phyloP scores from a whole-genome alignment of 2,797 vertebrate species.

The Parauchenoglanis punctatus region DNA sequence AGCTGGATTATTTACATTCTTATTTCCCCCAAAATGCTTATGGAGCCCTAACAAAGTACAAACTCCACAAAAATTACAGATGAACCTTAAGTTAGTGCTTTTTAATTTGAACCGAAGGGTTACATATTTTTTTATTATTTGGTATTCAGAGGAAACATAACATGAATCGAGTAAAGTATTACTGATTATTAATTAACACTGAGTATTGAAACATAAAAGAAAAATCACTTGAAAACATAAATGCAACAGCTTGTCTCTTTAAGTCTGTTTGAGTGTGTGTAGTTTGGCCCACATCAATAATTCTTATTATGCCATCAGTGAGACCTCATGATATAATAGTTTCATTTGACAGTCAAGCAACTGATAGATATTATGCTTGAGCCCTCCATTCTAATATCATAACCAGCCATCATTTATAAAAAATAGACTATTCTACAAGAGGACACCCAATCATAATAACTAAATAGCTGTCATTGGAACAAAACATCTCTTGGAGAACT shows the following conservation, averaged over 20 bases:
- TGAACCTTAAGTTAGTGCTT: background rate
- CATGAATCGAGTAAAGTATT: background rate
- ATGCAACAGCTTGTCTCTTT: background rate
- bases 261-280: background rate
- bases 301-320: background rate
- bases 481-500: background rate
- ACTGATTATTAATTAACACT: background rate
- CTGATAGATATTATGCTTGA: background rate
- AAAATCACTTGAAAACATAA: background rate
- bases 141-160: background rate
- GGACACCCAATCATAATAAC: background rate
- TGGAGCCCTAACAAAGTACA: background rate
- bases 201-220: background rate
- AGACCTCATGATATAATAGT: background rate
- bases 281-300: background rate
- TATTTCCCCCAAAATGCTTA: background rate
- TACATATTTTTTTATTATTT: background rate
- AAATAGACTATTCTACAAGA: background rate
- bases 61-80: background rate
- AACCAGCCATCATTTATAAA: background rate
- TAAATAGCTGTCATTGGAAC: background rate
- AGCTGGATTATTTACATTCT: background rate
- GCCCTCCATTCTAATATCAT: background rate
- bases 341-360: background rate
- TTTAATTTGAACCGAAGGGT: background rate